Evolutionary conservation across 2,888 invertebrate genomes (phyloP).

Genomic region (Polyommatus iphigenia): DNA sequence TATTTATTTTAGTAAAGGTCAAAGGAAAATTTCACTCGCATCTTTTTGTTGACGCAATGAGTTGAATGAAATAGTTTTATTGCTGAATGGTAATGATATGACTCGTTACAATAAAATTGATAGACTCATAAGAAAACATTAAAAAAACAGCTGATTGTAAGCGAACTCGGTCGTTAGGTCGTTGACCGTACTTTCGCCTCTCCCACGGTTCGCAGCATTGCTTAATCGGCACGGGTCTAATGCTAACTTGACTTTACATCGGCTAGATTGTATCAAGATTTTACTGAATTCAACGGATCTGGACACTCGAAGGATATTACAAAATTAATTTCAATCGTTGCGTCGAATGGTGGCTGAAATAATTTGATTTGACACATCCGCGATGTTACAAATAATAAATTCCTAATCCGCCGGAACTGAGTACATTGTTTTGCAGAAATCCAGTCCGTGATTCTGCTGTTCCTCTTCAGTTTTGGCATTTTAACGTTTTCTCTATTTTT

Average conservation of each 20-base stretch:
- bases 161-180: slow-evolving; percentile 64
- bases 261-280: slow-evolving; percentile 17
- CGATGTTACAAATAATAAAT: slow-evolving; percentile 18
- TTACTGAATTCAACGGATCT: slow-evolving; percentile 8
- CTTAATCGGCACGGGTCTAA: slow-evolving; percentile 51
- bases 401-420: slow-evolving; percentile 21
- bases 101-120: slow-evolving; percentile 30
- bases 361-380: slow-evolving; percentile 25
- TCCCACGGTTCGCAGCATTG: slow-evolving; percentile 67
- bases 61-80: neutral
- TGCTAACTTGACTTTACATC: slow-evolving; percentile 37
- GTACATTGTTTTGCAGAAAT: slow-evolving; percentile 10
- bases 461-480: neutral
- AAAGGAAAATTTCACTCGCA: neutral
- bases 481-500: neutral
- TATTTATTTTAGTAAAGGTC: neutral
- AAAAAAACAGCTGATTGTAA: slow-evolving; percentile 75
- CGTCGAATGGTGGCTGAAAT: neutral
- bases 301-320: slow-evolving; percentile 13
- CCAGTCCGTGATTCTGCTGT: neutral
- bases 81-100: neutral
- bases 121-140: slow-evolving; percentile 42
- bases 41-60: neutral
- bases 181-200: slow-evolving; percentile 76
- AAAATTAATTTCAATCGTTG: slow-evolving; percentile 6